Base-by-base conservation (phyloP, 2,888 invertebrate genomes). In the Hypselothyrea guttata region DNA sequence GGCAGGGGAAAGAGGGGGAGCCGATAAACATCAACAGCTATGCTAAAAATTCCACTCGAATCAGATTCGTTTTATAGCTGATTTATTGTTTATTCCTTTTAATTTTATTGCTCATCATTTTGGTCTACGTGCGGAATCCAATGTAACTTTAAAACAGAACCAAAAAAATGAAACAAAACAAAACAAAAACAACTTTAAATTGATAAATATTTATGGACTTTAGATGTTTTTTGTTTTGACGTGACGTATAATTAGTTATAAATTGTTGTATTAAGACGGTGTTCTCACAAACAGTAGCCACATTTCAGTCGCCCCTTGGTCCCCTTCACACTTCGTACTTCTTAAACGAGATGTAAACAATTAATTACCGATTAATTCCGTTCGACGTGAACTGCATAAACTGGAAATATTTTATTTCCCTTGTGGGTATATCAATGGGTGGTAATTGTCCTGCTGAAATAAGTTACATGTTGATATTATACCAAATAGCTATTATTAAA, bases 181-280 rank as follows among this genome's bases (percentile, higher is more conserved):
- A 12, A 47, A 47, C 38, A 44, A 48, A 41, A 38, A 15, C 40
- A 42, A 35, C 22, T 4, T 56, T 63, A 64, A 67, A 75, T 65
- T 59, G 55, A 73, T 78, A 79, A 79, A 77, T 78, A 77, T 78
- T 75, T 77, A 78, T 79, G 64, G 68, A 58, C 48, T 72, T 76
- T 45, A 59, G 69, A 58, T 63, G n/a, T n/a, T 64, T 58, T 72
- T 67, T 76, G 76, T 76, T 77, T 77, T 77, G 77, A 77, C 73
- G 58, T 71, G 75, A 55, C 68, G 77, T 72, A 78, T 79, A 77
- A 79, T 78, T 77, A 79, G 71, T 59, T 67, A 77, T 72, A 59
- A 67, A 77, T 70, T 72, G 22, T 66, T 69, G 16, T 57, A 57
- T 59, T 52, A 38, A 61, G 57, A 53, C 64, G 34, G 38, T 42